Conservation (phyloP, 2,113 vertebrate genomes). For the Sardina pilchardus region DNA sequence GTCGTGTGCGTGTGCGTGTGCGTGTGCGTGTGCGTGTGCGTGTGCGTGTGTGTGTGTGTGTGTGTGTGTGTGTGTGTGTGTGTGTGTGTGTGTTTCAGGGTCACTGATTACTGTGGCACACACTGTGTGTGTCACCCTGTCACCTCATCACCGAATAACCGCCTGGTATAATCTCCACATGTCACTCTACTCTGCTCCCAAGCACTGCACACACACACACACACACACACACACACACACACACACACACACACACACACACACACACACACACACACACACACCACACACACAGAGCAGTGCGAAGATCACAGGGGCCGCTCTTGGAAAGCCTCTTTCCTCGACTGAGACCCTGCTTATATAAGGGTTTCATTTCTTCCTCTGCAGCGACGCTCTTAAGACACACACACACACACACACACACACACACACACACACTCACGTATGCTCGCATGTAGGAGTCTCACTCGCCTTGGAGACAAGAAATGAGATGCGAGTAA, state of each 20-base stretch:
- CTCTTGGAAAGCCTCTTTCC: background rate
- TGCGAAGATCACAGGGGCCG: constrained; percentile 4
- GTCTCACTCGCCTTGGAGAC: background rate
- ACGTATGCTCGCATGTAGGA: background rate
- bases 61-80: constrained; percentile 19
- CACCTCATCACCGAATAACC: too few species aligned
- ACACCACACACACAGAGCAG: background rate
- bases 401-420: background rate
- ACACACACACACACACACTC: background rate
- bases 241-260: constrained; percentile 7
- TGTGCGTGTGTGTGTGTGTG: background rate
- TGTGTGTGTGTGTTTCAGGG: constrained; percentile 7
- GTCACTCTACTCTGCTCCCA: too few species aligned
- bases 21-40: constrained; percentile 21
- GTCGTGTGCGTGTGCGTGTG: constrained; percentile 5
- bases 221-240: background rate
- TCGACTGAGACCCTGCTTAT: background rate
- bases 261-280: constrained; percentile 3
- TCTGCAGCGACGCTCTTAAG: background rate
- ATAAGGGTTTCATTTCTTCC: background rate
- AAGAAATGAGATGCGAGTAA: background rate
- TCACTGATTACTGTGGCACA: too few species aligned
- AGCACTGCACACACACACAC: background rate
- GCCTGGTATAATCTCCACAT: too few species aligned
- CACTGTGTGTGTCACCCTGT: too few species aligned